phyloP scores from a whole-genome alignment of 1,140 invertebrate species.

The Dufourea novaeangliae region DNA sequence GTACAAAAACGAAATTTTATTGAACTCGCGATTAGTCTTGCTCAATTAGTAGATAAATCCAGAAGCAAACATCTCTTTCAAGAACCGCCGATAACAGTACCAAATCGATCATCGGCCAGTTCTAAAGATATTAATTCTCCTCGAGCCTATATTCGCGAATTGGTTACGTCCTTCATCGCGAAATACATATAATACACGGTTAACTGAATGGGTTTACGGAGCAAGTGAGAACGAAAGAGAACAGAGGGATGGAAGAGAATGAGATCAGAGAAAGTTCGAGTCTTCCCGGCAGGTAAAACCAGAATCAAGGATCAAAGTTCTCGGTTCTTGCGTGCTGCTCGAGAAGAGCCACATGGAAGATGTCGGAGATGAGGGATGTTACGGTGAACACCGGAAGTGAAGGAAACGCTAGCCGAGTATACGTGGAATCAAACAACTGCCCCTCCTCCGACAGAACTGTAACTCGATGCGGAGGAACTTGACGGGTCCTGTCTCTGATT shows the following conservation, averaged over 20 bases:
- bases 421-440: constrained; percentile 23
- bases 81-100: too few relatives aligned
- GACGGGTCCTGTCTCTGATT: constrained; percentile 76
- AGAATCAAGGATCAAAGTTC: constrained; percentile 69
- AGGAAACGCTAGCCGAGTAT: not conserved
- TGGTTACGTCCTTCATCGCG: not conserved
- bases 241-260: constrained; percentile 12
- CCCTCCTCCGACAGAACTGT: constrained; percentile 44
- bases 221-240: constrained; percentile 4
- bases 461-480: constrained; percentile 74
- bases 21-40: too few relatives aligned
- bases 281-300: constrained; percentile 53
- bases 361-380: constrained; percentile 40
- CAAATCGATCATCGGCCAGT: not conserved
- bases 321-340: constrained; percentile 41
- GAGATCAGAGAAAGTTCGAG: constrained; percentile 52
- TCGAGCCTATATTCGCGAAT: not conserved
- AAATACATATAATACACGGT: not conserved
- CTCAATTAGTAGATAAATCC: too few relatives aligned
- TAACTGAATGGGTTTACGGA: constrained; percentile 2
- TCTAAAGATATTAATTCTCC: not conserved
- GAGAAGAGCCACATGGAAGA: constrained; percentile 47
- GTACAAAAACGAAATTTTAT: too few relatives aligned
- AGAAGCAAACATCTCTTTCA: too few relatives aligned
- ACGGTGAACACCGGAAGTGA: constrained; percentile 25